Evolutionary conservation across 1,140 invertebrate species (phyloP), one percentile per base, ranked within the genome.

Genomic region (Drosophila biarmipes): DNA sequence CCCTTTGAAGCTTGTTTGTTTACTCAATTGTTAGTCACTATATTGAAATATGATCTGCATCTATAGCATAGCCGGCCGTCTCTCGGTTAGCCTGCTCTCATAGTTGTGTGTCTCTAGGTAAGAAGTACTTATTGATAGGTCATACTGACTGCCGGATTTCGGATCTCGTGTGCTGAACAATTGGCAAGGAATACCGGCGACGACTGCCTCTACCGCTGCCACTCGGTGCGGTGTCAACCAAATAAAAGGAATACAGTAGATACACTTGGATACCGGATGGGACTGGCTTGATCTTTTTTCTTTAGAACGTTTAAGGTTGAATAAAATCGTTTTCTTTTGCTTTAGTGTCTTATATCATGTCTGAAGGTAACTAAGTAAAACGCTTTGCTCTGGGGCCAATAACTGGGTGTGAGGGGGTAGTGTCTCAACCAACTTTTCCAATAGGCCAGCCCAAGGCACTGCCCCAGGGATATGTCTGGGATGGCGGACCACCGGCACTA

Each of bases 341-440:
- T 84, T 87, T 78, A 71, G 84, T 89, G 84, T 89, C 84, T 89
- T 89, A 89, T 89, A 89, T 89, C 84, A 89, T 89, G 79, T 90
- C 72, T 61, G 34, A 56, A 89, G 78, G 63, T 67, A 89, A 89
- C 84, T 89, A 48, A 89, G 80, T 78, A 89, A 29, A 89, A 90
- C 48, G 42, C 46, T 45, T 76, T 81, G 58, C 58, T 64, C 76
- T 77, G 40, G 43, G 53, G 55, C 66, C 67, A 66, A 66, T 66
- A 61, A 48, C 31, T 48, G 63, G 51, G 58, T 42, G 58, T 11
- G 31, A 21, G 12, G 27, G 46, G 43, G 21, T 49, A 17, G 42
- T 61, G 51, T 85, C 79, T 89, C 58, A 77, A 89, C 79, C 84
- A 79, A 82, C 79, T 89, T 77, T 82, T 89, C 63, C 76, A 89